Conservation (phyloP, 2,113 vertebrate species). For the Vidua macroura region DNA sequence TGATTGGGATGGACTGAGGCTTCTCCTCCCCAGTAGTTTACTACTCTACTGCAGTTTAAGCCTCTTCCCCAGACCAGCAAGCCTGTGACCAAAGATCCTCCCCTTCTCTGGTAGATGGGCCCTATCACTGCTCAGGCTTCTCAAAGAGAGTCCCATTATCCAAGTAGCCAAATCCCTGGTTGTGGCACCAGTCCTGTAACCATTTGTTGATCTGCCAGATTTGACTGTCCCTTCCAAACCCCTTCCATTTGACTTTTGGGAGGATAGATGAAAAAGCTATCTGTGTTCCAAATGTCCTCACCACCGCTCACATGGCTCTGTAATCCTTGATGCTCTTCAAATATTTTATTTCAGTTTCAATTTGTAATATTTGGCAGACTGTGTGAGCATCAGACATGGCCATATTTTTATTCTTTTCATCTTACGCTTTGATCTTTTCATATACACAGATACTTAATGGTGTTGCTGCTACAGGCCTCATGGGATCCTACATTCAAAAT, state of each 20-base stretch:
- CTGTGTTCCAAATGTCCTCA: neutral
- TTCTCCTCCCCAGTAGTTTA: neutral
- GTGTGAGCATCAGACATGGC: neutral
- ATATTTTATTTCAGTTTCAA: neutral
- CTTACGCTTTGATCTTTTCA: slow-evolving; percentile 27
- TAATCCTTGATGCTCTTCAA: neutral
- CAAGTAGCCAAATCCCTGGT: neutral
- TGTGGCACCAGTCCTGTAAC: neutral
- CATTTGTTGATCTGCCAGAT: neutral
- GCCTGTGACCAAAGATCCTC: neutral
- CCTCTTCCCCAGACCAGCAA: neutral
- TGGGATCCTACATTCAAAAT: neutral
- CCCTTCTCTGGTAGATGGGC: neutral
- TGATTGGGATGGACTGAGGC: neutral
- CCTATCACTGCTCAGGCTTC: neutral
- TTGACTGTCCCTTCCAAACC: neutral
- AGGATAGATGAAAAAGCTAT: neutral
- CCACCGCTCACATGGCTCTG: neutral
- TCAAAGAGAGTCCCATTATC: neutral
- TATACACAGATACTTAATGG: neutral
- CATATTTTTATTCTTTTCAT: slow-evolving; percentile 42
- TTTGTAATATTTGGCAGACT: slow-evolving; percentile 5
- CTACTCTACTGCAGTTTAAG: neutral
- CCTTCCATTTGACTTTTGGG: neutral
- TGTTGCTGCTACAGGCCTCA: neutral